Evolutionary conservation across 2,888 invertebrate genomes (phyloP).

Genomic region (Drosophila tripunctata): DNA sequence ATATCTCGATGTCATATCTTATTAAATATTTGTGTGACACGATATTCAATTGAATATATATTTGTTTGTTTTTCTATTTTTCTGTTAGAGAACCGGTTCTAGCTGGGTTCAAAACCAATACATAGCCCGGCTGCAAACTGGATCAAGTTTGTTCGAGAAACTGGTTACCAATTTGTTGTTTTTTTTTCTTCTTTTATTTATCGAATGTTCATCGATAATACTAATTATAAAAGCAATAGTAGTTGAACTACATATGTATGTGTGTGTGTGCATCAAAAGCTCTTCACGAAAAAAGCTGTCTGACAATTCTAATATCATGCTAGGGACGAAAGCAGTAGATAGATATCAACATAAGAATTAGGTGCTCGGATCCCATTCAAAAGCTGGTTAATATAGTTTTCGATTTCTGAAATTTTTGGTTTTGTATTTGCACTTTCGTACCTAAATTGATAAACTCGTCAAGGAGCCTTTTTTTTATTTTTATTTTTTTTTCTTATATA

Average conservation of each 20-base stretch:
- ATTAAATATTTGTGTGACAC: constrained; percentile 12
- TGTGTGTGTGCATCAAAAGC: background rate
- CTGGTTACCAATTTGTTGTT: constrained; percentile 38
- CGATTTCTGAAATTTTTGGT: too few relatives aligned
- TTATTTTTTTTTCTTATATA: too few relatives aligned
- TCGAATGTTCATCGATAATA: too few relatives aligned
- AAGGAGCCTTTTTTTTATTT: too few relatives aligned
- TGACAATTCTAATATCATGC: background rate
- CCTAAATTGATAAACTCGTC: too few relatives aligned
- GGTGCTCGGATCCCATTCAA: background rate
- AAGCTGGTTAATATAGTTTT: too few relatives aligned
- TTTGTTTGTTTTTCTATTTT: background rate
- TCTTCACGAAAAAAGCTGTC: background rate
- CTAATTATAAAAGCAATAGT: background rate
- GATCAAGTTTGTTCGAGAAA: constrained; percentile 29
- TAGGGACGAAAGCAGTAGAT: too few relatives aligned
- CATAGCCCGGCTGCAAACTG: constrained; percentile 29
- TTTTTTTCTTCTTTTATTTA: too few relatives aligned
- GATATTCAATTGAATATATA: background rate
- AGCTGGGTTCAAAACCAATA: constrained; percentile 10
- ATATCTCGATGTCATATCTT: constrained; percentile 2
- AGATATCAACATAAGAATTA: background rate
- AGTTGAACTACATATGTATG: too few relatives aligned
- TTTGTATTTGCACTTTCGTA: too few relatives aligned
- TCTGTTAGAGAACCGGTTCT: constrained; percentile 17